Evolutionary conservation across 2,888 invertebrate species (phyloP).

Genomic region (Acanthosoma haemorrhoidale): DNA sequence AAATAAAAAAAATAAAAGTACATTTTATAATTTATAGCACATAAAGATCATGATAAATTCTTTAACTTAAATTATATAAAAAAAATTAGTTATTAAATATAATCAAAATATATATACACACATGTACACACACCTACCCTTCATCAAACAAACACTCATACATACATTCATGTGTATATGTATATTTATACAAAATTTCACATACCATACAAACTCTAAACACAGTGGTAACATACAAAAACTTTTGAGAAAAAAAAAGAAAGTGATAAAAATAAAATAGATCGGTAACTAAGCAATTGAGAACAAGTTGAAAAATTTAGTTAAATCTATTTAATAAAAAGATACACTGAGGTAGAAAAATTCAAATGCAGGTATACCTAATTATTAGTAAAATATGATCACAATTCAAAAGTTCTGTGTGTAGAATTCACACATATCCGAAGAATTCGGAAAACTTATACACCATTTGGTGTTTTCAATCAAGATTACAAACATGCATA

Average conservation of each 20-base stretch:
- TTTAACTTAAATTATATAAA: neutral
- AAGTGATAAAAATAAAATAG: neutral
- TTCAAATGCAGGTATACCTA: constrained; percentile 28
- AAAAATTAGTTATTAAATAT: neutral
- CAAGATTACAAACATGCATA: constrained; percentile 31
- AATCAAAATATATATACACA: neutral
- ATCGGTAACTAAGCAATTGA: constrained; percentile 31
- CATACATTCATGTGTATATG: neutral
- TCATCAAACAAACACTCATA: neutral
- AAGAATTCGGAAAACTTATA: constrained; percentile 20
- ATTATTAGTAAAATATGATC: constrained; percentile 30
- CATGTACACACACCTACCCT: neutral
- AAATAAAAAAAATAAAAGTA: neutral
- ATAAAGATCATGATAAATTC: neutral
- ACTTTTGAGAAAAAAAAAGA: neutral
- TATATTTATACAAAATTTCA: neutral
- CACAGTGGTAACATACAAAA: neutral
- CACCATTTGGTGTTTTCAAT: constrained; percentile 3
- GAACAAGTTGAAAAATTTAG: constrained; percentile 21
- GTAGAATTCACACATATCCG: neutral
- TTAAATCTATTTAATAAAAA: constrained; percentile 27
- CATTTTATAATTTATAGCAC: neutral
- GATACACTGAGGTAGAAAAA: constrained; percentile 34
- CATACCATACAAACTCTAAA: neutral
- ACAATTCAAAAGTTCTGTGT: constrained; percentile 28